A percentile compares a stretch with the other conserved stretches of the same genome.
Conservation (phyloP, 2,888 invertebrate genomes). For the Anoplius nigerrimus region DNA sequence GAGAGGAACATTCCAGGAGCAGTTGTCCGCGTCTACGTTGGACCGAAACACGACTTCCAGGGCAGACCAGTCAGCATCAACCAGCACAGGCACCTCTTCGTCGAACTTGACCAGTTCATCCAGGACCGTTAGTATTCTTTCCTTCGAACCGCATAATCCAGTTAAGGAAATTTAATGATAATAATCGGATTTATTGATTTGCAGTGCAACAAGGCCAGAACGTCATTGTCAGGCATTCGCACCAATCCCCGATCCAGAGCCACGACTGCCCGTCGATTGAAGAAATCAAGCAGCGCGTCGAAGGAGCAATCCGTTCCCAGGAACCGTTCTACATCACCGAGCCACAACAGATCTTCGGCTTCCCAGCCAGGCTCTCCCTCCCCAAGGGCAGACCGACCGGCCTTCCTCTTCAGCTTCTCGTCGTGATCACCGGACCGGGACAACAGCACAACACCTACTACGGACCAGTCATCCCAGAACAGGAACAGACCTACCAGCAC, state of each 20-base stretch:
- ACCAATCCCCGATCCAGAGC: constrained; percentile 76
- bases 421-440: constrained; percentile 78
- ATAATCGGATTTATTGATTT: constrained; percentile 15
- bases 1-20: constrained; percentile 79
- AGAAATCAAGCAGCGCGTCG: constrained; percentile 80
- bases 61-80: constrained; percentile 79
- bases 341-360: constrained; percentile 77
- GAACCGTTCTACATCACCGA: constrained; percentile 70
- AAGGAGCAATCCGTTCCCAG: constrained; percentile 75
- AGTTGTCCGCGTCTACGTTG: constrained; percentile 82
- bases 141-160: neutral
- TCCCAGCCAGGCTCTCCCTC: constrained; percentile 80
- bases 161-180: neutral
- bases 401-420: constrained; percentile 80
- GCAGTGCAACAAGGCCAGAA: constrained; percentile 81
- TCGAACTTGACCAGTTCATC: constrained; percentile 79
- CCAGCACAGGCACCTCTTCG: constrained; percentile 79
- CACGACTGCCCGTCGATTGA: constrained; percentile 78
- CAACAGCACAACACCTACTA: constrained; percentile 74
- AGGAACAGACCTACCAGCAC: constrained; percentile 58
- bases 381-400: constrained; percentile 82
- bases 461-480: constrained; percentile 75
- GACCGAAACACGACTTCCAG: constrained; percentile 81
- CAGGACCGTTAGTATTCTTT: constrained; percentile 75
- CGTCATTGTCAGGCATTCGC: constrained; percentile 82